Evolutionary conservation across 2,113 vertebrate genomes (phyloP).

Genomic region (Glaucomys volans): DNA sequence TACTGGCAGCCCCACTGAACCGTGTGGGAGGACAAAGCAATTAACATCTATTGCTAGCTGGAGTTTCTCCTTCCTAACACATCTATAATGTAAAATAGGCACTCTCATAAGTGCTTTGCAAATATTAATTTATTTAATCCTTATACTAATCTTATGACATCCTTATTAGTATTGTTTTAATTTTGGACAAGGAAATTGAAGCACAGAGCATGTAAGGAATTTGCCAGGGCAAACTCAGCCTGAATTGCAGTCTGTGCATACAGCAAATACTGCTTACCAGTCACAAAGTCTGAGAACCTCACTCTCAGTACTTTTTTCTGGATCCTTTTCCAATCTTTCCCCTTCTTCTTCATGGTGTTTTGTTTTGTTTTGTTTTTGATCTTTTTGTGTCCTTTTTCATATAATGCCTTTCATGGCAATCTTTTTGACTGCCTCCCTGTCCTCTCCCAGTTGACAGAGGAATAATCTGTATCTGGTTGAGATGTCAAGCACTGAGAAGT

Average conservation of each 20-base stretch:
- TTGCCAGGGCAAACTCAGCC: neutral
- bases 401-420: neutral
- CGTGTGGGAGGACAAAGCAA: neutral
- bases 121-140: neutral
- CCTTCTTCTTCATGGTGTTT: neutral
- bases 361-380: neutral
- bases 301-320: neutral
- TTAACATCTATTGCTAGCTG: neutral
- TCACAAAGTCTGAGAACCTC: too few species aligned
- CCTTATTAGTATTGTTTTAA: neutral
- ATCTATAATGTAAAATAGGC: neutral
- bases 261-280: rapidly evolving
- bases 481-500: conserved; percentile 6
- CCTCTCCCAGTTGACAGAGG: neutral
- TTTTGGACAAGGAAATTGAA: neutral
- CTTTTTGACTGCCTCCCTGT: neutral
- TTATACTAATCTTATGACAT: neutral
- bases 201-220: neutral
- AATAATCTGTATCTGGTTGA: conserved; percentile 49
- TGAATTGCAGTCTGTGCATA: neutral
- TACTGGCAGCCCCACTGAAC: neutral
- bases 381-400: neutral
- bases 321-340: neutral
- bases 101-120: neutral
- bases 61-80: neutral